phyloP scores from a whole-genome alignment of 2,797 vertebrate genomes.

The Danio jaintianensis region DNA sequence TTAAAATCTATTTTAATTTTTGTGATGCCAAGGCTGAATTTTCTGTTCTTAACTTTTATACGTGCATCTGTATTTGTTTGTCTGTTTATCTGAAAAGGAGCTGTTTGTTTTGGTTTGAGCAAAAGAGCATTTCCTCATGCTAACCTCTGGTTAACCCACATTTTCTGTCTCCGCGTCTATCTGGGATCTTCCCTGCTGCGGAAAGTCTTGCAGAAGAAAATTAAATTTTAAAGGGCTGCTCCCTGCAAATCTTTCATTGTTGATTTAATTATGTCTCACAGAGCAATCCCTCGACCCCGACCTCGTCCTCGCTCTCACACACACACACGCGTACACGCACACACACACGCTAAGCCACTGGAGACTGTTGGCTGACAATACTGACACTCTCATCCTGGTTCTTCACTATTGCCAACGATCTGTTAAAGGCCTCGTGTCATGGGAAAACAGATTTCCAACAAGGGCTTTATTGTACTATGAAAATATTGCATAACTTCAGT shows the following conservation, averaged over 20 bases:
- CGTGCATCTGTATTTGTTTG: background rate
- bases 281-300: conserved; percentile 50
- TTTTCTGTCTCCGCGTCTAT: conserved; percentile 36
- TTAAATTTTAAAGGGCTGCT: conserved; percentile 62
- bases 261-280: conserved; percentile 63
- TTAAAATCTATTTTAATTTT: no score
- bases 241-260: conserved; percentile 63
- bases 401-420: conserved; percentile 13
- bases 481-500: background rate
- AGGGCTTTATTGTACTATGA: background rate
- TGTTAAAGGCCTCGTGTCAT: background rate
- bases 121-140: conserved; percentile 38
- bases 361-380: conserved; percentile 45
- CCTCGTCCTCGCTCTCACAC: conserved; percentile 32
- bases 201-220: conserved; percentile 59
- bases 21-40: background rate
- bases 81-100: background rate
- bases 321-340: conserved; percentile 31
- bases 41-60: background rate
- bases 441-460: background rate
- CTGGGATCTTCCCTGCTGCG: conserved; percentile 53
- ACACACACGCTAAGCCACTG: conserved; percentile 31
- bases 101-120: conserved; percentile 38
- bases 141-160: conserved; percentile 55
- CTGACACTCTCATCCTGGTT: conserved; percentile 31